Conservation (phyloP, 2,113 vertebrate genomes). For the Panthera tigris region DNA sequence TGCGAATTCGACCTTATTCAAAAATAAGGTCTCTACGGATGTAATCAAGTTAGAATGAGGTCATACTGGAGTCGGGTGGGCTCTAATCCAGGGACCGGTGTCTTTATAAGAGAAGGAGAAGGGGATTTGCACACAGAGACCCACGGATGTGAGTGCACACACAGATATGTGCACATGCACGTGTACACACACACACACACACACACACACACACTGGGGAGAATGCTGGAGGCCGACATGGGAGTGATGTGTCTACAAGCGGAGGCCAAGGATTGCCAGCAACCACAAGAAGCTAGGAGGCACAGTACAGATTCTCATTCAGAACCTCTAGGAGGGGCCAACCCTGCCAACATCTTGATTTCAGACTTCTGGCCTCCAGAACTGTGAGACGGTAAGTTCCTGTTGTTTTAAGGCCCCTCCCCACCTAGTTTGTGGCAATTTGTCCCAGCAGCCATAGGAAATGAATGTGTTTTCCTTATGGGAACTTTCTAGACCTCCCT, state of each 20-base stretch:
- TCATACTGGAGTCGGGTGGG: neutral
- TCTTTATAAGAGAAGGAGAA: conserved; percentile 7
- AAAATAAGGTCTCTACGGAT: neutral
- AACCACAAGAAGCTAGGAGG: neutral
- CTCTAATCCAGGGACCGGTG: neutral
- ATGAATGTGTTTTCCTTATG: neutral
- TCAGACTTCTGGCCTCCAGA: neutral
- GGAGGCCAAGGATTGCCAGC: neutral
- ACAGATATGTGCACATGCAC: neutral
- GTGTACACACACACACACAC: too few relatives aligned
- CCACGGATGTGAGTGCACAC: neutral
- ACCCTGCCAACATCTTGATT: neutral
- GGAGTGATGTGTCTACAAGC: neutral
- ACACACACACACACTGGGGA: neutral
- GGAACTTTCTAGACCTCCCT: neutral
- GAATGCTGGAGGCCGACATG: neutral
- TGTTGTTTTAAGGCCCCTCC: neutral
- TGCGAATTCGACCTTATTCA: neutral
- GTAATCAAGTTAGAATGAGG: neutral
- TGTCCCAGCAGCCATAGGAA: neutral
- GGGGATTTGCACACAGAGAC: neutral
- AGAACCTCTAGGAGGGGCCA: neutral
- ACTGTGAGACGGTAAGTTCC: neutral
- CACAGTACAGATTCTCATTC: neutral
- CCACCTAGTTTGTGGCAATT: neutral